Percentiles rank a stretch among this genome's conserved stretches.
Conservation (phyloP, 2,797 vertebrate species). For the Pseudocheirus occidentalis region DNA sequence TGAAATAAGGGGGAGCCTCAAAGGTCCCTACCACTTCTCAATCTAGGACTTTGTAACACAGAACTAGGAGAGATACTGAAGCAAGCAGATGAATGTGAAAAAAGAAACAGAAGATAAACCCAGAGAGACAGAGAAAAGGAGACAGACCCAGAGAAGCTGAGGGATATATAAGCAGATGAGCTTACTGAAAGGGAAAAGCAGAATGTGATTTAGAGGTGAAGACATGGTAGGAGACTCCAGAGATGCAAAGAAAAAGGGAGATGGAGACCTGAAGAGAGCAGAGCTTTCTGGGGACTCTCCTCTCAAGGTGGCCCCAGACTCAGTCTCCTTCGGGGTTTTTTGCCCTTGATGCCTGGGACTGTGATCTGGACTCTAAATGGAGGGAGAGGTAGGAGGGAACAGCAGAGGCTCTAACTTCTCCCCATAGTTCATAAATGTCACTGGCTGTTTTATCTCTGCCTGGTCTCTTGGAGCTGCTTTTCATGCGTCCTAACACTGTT, state of each 20-base stretch:
- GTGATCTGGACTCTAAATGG: background rate
- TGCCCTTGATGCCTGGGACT: background rate
- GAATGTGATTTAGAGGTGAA: background rate
- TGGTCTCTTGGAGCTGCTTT: background rate
- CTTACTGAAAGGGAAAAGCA: background rate
- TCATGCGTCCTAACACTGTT: background rate
- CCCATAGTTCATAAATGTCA: accelerated
- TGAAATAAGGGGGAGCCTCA: background rate
- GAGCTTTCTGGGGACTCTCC: conserved; percentile 7
- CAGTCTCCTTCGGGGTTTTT: background rate
- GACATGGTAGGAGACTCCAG: background rate
- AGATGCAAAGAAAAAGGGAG: background rate
- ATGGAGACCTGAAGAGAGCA: background rate
- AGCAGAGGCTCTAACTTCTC: background rate
- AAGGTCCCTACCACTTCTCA: background rate
- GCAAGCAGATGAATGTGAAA: background rate
- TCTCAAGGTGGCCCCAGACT: background rate
- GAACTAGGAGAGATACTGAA: background rate
- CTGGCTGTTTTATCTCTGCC: background rate
- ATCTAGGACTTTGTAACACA: background rate
- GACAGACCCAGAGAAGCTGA: background rate
- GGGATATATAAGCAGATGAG: background rate
- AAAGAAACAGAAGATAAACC: background rate
- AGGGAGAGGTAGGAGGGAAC: background rate
- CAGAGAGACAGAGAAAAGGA: background rate